Conservation (phyloP, 2,113 vertebrate species). For the Aphyosemion australe region DNA sequence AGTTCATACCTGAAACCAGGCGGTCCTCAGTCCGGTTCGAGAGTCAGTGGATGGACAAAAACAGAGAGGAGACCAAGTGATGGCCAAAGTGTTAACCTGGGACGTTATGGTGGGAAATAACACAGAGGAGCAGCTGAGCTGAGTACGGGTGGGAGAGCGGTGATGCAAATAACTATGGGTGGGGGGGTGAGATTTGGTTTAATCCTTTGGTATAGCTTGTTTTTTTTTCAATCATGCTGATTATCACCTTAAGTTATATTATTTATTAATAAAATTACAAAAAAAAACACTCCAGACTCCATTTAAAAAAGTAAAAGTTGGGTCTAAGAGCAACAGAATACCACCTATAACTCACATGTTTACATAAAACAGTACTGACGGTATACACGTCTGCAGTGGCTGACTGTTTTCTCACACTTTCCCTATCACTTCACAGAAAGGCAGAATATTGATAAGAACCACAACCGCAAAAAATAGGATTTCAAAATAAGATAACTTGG, state of each 20-base stretch:
- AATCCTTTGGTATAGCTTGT: too few species aligned
- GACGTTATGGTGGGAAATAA: conserved; percentile 60
- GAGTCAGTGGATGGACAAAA: conserved; percentile 4
- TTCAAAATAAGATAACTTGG: background rate
- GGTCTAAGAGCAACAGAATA: background rate
- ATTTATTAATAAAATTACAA: background rate
- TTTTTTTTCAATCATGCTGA: too few species aligned
- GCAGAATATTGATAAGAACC: background rate
- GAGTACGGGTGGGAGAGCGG: conserved; percentile 16
- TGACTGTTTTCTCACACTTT: conserved; percentile 25
- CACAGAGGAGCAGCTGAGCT: conserved; percentile 44
- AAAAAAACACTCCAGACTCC: background rate
- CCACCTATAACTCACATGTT: background rate
- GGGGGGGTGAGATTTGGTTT: background rate
- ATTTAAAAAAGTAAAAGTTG: background rate
- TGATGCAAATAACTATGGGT: conserved; percentile 18
- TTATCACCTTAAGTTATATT: background rate
- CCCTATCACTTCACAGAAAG: conserved; percentile 13
- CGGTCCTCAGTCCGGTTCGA: conserved; percentile 24
- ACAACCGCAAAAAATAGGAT: background rate
- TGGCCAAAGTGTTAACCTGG: conserved; percentile 25
- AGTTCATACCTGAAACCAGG: conserved; percentile 57
- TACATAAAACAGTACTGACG: background rate
- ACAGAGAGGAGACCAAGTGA: conserved; percentile 33
- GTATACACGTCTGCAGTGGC: background rate